phyloP scores from a whole-genome alignment of 2,113 vertebrate species.

The Cnemophilus loriae region DNA sequence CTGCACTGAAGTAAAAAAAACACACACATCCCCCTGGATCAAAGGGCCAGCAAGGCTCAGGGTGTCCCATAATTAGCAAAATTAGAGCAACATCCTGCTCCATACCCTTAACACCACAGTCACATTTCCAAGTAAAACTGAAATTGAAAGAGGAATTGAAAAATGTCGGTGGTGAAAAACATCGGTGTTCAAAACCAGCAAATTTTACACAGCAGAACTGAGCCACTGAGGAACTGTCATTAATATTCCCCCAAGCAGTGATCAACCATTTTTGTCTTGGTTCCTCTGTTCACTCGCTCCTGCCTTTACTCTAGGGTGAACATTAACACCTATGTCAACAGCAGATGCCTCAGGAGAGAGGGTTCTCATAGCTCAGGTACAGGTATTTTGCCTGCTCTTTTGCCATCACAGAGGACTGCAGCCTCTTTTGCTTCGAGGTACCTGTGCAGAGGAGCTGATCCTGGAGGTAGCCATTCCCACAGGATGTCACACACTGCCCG shows the following conservation, averaged over 20 bases:
- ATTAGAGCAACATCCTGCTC: background rate
- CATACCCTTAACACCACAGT: background rate
- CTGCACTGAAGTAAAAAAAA: background rate
- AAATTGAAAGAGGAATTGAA: background rate
- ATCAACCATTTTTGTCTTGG: background rate
- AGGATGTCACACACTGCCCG: conserved; percentile 73
- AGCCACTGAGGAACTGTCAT: background rate
- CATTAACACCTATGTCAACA: conserved; percentile 14
- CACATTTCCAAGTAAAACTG: background rate
- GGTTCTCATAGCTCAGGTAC: accelerated
- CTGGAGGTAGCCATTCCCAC: conserved; percentile 71
- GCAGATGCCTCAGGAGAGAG: background rate
- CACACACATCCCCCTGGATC: background rate
- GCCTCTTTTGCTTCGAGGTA: background rate
- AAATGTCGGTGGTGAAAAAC: background rate
- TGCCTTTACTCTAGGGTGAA: background rate
- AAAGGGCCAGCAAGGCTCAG: background rate
- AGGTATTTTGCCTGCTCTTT: background rate
- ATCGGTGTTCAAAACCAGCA: background rate
- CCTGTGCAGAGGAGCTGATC: conserved; percentile 74
- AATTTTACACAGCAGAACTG: background rate
- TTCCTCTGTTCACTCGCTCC: background rate
- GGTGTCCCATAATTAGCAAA: background rate
- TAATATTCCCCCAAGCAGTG: background rate
- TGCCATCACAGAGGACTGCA: background rate